Evolutionary conservation across 2,888 invertebrate genomes (phyloP).

Genomic region (Agriopis aurantiaria): DNA sequence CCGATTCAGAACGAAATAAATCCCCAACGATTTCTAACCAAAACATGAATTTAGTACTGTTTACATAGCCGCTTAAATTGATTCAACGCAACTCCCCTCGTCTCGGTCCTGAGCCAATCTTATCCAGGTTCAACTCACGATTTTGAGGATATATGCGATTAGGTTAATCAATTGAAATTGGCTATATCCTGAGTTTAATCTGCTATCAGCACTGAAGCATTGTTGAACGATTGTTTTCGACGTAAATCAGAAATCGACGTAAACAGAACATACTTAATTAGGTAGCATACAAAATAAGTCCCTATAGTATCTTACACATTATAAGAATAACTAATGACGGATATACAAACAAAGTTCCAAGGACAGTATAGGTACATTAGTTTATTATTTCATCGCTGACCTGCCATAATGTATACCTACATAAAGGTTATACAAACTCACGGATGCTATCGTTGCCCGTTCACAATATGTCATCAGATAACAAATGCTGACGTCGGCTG

Average conservation of each 20-base stretch:
- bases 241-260: neutral
- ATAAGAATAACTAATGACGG: slow-evolving; percentile 1
- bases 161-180: too few species aligned
- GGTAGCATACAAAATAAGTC: neutral
- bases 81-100: too few species aligned
- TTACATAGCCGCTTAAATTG: too few species aligned
- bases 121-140: too few species aligned
- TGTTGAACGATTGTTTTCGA: neutral
- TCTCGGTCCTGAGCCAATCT: too few species aligned
- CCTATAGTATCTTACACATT: neutral
- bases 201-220: neutral
- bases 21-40: too few species aligned
- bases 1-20: too few species aligned
- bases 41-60: too few species aligned
- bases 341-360: slow-evolving; percentile 21
- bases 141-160: too few species aligned
- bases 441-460: slow-evolving; percentile 36
- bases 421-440: slow-evolving; percentile 32
- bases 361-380: slow-evolving; percentile 28
- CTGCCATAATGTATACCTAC: slow-evolving; percentile 27
- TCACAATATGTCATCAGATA: slow-evolving; percentile 32
- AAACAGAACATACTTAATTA: neutral
- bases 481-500: slow-evolving; percentile 21
- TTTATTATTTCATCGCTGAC: slow-evolving; percentile 34
- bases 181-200: too few species aligned